phyloP scores from a whole-genome alignment of 2,888 invertebrate species.

The Leptopilina myrica region DNA sequence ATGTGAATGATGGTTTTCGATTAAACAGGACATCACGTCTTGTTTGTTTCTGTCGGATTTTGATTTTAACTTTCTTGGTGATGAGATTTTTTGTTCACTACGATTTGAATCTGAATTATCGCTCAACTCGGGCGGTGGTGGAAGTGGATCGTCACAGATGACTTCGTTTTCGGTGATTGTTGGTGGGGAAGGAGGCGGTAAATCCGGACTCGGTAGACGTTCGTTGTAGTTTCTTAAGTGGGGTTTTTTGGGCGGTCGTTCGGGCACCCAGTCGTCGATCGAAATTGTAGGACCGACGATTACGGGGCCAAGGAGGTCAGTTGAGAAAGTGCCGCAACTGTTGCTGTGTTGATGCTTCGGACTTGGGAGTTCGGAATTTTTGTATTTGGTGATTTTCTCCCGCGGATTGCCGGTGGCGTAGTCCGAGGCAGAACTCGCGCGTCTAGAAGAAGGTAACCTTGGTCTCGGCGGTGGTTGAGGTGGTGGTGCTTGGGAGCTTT shows the following conservation, averaged over 20 bases:
- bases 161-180: constrained; percentile 80
- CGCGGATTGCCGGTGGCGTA: constrained; percentile 79
- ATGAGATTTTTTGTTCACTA: constrained; percentile 46
- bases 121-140: constrained; percentile 80
- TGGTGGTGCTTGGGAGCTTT: constrained; percentile 57
- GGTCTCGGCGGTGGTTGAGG: constrained; percentile 77
- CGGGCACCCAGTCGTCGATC: constrained; percentile 84
- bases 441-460: constrained; percentile 77
- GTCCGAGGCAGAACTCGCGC: constrained; percentile 84
- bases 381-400: constrained; percentile 69
- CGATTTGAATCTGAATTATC: constrained; percentile 44
- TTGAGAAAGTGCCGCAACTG: constrained; percentile 80
- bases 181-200: constrained; percentile 82
- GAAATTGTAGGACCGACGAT: constrained; percentile 82
- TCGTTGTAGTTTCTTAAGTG: constrained; percentile 79
- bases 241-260: constrained; percentile 88
- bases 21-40: constrained; percentile 54
- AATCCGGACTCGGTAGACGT: constrained; percentile 80
- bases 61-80: constrained; percentile 66
- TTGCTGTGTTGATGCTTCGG: constrained; percentile 80
- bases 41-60: constrained; percentile 63
- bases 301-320: constrained; percentile 80
- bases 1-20: constrained; percentile 58
- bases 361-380: constrained; percentile 64
- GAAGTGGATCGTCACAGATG: constrained; percentile 81